Base-by-base conservation (phyloP, 2,113 vertebrate species). In the Nettapus auritus region DNA sequence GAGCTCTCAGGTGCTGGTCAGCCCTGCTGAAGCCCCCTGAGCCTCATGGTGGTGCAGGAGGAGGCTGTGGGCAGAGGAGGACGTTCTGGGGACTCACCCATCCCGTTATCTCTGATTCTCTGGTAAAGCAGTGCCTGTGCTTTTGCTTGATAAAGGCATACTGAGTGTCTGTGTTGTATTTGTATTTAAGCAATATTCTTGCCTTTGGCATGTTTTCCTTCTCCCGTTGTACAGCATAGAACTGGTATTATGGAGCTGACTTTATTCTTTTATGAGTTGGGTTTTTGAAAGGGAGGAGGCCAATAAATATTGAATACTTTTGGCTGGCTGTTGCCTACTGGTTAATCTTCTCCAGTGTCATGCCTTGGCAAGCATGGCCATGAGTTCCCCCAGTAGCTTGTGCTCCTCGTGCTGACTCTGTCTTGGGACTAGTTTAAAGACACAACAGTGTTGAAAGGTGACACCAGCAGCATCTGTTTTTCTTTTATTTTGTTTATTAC, bases 401-500 rank as follows among this genome's bases (percentile, higher is more conserved):
- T 0, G 3, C 9, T 84, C 52, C 57, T 86, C 3, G 3, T 31
- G 25, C 20, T 88, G n/a, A 42, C 16, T 78, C 0, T 0, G 9
- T 60, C 77, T 77, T 26, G 21, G 50, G 36, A 16, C 48, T 94
- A 21, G 64, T 91, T 76, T 52, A 46, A 93, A 62, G 62, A 31
- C 82, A 33, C 28, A 56, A 26, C 36, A 70, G 57, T 34, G 74
- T 36, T 56, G 44, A 88, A 79, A 69, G 28, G 19, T 60, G 89
- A 94, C 70, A 74, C 62, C 38, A 84, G 59, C 86, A 86, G 94
- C 76, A 84, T 75, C 57, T 91, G 86, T 91, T 57, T 97, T 95
- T 85, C 36, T 93, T 97, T 96, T 96, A 17, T 82, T 93, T 95
- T 96, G 74, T 97, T 97, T 98, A 98, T 98, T 98, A 98, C 92